Evolutionary conservation across 2,113 vertebrate genomes (phyloP), one percentile per base, ranked within the genome.

Genomic region (Chloropsis hardwickii): DNA sequence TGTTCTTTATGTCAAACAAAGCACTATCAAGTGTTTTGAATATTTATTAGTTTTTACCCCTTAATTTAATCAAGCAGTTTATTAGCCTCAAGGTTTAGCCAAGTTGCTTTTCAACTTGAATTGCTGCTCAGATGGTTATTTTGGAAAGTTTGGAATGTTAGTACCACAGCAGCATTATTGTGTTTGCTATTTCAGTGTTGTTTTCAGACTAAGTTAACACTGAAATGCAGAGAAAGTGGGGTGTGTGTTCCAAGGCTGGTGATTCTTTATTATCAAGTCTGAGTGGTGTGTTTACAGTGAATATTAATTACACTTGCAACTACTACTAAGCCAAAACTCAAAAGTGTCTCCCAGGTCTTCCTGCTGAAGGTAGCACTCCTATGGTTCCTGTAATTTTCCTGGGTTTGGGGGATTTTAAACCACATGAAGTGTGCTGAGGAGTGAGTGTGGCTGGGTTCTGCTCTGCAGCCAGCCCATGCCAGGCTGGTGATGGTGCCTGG

Each of bases 11-110:
- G 94, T 96, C 71, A 95, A 97, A 97, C 93, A 96, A 97, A 97
- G 93, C 88, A 95, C 96, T 97, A 94, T 97, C 95, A 95, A 96
- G 72, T 94, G 94, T 92, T 96, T 93, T 98, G 97, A 97, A 97
- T 97, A 97, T 97, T 97, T 97, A 97, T 97, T 96, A 97, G 81
- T 95, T 97, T 96, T 97, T 97, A 95, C 96, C 79, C 92, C 96
- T 95, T 95, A 96, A 97, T 94, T 97, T 97, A 97, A 97, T 97
- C 96, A 96, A 97, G 95, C 95, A 92, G 94, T 94, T 96, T 95
- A 94, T 92, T 95, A 93, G 97, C 97, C 97, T 94, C 81, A 50
- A 96, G 97, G 96, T 95, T 89, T 92, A 95, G 92, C 90, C 90
- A 91, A 92, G 91, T 96, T 95, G 96, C 87, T 96, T 97, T 97